A percentile compares a stretch with the other conserved stretches of the same genome.
These are phyloP conservation scores for Cirrhinus mrigala DNA, from an alignment of 2,797 vertebrate genomes.

Conservation along the genomic window DNA sequence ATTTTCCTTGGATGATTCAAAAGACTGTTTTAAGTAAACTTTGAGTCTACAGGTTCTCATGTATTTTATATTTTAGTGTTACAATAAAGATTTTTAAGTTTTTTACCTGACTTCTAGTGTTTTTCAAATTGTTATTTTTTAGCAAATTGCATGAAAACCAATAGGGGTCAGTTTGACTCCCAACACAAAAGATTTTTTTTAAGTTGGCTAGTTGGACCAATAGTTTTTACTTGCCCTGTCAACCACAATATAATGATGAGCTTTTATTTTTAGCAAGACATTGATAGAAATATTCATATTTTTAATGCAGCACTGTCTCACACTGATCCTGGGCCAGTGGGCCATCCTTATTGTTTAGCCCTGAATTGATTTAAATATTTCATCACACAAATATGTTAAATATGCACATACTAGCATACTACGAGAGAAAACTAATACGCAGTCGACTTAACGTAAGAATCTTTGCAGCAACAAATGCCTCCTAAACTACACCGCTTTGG, in stretches of 20 bases:
- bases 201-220: neutral
- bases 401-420: neutral
- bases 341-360: neutral
- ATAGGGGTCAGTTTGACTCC: neutral
- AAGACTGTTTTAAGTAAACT: too few species aligned
- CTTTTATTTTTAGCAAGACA: neutral
- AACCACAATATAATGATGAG: neutral
- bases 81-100: neutral
- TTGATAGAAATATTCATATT: neutral
- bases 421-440: neutral
- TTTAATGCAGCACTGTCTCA: neutral
- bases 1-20: too few species aligned
- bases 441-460: neutral
- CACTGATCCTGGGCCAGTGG: neutral
- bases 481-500: conserved; percentile 63
- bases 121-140: neutral
- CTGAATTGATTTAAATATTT: neutral
- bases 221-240: neutral
- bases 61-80: neutral
- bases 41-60: neutral
- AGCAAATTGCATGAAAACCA: neutral
- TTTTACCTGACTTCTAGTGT: too few species aligned
- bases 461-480: conserved; percentile 20
- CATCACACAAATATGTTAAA: neutral
- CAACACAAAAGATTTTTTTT: neutral